phyloP scores from a whole-genome alignment of 2,888 invertebrate species.

The Chloroclystis v-ata region DNA sequence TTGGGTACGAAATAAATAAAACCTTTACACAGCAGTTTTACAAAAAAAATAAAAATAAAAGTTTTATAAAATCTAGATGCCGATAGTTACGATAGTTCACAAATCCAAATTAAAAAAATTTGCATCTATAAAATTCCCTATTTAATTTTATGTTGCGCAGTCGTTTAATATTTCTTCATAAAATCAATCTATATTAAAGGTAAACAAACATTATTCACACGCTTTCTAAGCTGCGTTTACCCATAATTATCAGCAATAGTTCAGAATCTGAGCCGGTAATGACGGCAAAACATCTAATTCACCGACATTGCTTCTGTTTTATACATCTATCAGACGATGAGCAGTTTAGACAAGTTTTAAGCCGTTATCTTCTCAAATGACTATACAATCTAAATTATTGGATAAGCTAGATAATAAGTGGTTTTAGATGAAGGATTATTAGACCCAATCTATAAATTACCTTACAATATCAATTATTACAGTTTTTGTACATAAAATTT shows the following conservation, averaged over 20 bases:
- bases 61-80: too few relatives aligned
- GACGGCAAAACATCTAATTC: conserved; percentile 32
- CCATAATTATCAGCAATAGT: not conserved
- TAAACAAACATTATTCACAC: not conserved
- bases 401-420: conserved; percentile 42
- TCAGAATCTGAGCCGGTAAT: conserved; percentile 32
- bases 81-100: too few relatives aligned
- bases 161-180: too few relatives aligned
- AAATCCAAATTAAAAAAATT: too few relatives aligned
- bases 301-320: conserved; percentile 38
- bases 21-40: too few relatives aligned
- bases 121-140: too few relatives aligned
- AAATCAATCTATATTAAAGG: not conserved
- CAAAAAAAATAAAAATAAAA: too few relatives aligned
- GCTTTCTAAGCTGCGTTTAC: not conserved
- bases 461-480: too few relatives aligned
- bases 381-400: conserved; percentile 37
- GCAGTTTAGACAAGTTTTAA: conserved; percentile 28
- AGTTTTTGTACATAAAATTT: too few relatives aligned
- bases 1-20: too few relatives aligned
- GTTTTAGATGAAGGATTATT: not conserved
- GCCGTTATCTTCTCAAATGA: conserved; percentile 33
- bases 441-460: too few relatives aligned
- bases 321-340: conserved; percentile 31
- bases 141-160: not conserved